Evolutionary conservation across 2,113 vertebrate genomes (phyloP).

Genomic region (Puntigrus tetrazona): DNA sequence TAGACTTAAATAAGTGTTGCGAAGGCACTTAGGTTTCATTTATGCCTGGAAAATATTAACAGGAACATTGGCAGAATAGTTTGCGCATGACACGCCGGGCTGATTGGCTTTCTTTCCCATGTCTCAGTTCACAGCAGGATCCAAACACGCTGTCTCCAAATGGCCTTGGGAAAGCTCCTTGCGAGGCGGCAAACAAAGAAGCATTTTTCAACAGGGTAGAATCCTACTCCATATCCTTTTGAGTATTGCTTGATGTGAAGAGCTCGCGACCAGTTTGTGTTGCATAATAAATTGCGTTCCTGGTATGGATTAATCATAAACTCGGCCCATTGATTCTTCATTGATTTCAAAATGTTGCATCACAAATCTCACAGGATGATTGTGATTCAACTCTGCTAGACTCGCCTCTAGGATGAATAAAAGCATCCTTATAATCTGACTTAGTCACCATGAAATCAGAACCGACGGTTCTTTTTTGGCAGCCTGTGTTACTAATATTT

Average conservation of each 20-base stretch:
- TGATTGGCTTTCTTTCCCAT: neutral
- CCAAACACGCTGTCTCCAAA: constrained; percentile 58
- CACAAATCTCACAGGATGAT: neutral
- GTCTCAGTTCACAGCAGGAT: constrained; percentile 65
- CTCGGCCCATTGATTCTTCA: neutral
- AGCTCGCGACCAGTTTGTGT: neutral
- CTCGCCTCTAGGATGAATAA: neutral
- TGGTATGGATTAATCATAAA: neutral
- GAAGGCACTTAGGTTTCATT: neutral
- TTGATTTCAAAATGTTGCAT: neutral
- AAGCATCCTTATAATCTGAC: neutral
- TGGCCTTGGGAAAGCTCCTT: constrained; percentile 62
- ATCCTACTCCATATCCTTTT: constrained; percentile 95
- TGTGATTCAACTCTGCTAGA: neutral
- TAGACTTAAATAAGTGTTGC: neutral
- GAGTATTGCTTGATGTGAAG: neutral
- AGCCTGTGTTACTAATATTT: neutral
- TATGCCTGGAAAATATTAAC: neutral
- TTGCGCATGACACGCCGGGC: neutral
- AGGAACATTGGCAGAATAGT: neutral
- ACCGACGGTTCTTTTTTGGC: neutral
- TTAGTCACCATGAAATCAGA: neutral
- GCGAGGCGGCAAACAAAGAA: constrained; percentile 88
- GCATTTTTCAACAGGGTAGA: constrained; percentile 90
- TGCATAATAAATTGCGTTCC: neutral